Base-by-base conservation (phyloP, 2,113 vertebrate species). In the Crypturellus undulatus region DNA sequence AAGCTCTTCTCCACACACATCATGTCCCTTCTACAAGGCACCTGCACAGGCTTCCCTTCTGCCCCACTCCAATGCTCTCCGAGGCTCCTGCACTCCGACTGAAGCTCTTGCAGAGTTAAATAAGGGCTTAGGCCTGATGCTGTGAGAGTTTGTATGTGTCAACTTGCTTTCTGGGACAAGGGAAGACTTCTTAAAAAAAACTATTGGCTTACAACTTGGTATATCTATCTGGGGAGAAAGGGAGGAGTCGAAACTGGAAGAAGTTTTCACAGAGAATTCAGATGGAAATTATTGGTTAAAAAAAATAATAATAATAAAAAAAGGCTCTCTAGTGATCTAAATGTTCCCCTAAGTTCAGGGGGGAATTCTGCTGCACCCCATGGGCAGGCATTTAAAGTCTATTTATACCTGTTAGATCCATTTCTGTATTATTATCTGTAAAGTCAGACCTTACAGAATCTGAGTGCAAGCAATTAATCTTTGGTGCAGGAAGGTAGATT, bases 11-110 rank as follows among this genome's bases (percentile, higher is more conserved):
- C 65, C 52, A 87, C 84, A 69, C 36, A 67, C 32, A 5, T 11
- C 45, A 28, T 14, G 17, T 42, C 56, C 0, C 0, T 43, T 62
- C 19, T 59, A 21, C 4, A 51, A 65, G 38, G 6, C 2, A 4
- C 22, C 42, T 40, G 1, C 2, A 4, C 10, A 18, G n/a, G 36
- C 34, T 63, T 71, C 45, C 58, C 40, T 36, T 32, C 32, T 87
- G 42, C 40, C 32, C 45, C 51, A 67, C 86, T 58, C 42, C 91
- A 60, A 5, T 78, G 32, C 21, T 81, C 49, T 68, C 56, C 40
- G 26, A 63, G 22, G 45, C 59, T 89, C 25, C 60, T 67, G 42
- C 15, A 51, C 2, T 24, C 11, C 87, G 6, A 64, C 30, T 42
- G 52, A 82, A 69, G 49, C 20, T 72, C 77, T 64, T 70, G 59